phyloP scores from a whole-genome alignment of 2,888 invertebrate genomes.

The Gortyna flavago region DNA sequence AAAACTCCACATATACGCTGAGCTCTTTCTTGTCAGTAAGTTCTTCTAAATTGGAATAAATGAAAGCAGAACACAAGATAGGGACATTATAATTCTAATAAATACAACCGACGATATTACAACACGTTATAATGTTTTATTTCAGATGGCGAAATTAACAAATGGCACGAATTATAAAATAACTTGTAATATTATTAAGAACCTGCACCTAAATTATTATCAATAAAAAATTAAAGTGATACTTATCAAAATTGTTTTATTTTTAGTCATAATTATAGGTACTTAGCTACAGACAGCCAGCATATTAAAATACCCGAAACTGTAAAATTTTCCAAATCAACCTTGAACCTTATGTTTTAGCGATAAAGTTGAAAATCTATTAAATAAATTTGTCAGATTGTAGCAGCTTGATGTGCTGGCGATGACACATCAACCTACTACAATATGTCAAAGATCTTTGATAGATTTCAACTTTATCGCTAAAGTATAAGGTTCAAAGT shows the following conservation, averaged over 20 bases:
- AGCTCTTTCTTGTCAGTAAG: not conserved
- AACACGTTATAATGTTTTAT: not conserved
- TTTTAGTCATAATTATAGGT: not conserved
- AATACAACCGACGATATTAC: not conserved
- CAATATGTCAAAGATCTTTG: too few species aligned
- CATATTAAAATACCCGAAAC: too few species aligned
- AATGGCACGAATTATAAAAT: conserved; percentile 7
- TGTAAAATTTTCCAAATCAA: too few species aligned
- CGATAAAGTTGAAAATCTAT: too few species aligned
- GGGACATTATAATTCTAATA: not conserved
- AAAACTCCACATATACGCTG: not conserved
- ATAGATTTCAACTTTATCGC: too few species aligned
- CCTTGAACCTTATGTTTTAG: too few species aligned
- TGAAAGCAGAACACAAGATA: not conserved
- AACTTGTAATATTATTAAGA: conserved; percentile 20
- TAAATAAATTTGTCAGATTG: too few species aligned
- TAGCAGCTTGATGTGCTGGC: too few species aligned
- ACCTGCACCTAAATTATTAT: not conserved
- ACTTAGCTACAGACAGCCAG: too few species aligned
- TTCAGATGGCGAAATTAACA: conserved; percentile 29
- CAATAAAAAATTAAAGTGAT: conserved; percentile 4
- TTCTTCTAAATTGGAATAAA: not conserved
- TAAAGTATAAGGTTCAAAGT: too few species aligned
- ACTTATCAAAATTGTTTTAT: conserved; percentile 4
- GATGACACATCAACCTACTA: too few species aligned